phyloP scores from a whole-genome alignment of 2,888 invertebrate species.

The Caenorhabditis angaria region DNA sequence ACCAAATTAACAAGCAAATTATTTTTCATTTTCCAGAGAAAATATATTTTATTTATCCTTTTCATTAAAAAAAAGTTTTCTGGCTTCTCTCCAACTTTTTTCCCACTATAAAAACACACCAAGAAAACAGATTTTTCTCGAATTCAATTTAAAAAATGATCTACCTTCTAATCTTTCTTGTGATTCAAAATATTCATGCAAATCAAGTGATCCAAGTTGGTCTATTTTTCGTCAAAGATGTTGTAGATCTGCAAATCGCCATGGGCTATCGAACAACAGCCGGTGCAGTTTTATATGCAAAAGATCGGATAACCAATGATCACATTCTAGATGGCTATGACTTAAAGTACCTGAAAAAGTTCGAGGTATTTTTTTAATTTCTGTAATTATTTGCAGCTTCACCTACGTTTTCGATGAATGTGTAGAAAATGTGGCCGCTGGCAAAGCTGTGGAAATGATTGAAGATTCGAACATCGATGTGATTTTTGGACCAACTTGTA shows the following conservation, averaged over 20 bases:
- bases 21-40: too few species aligned
- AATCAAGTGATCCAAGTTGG: background rate
- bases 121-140: too few species aligned
- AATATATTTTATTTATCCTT: too few species aligned
- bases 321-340: slow-evolving; percentile 42
- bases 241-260: background rate
- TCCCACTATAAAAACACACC: too few species aligned
- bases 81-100: too few species aligned
- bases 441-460: slow-evolving; percentile 43
- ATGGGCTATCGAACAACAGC: slow-evolving; percentile 41
- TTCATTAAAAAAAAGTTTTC: too few species aligned
- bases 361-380: background rate
- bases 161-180: too few species aligned
- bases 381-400: slow-evolving; percentile 18
- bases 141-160: too few species aligned
- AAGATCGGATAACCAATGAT: slow-evolving; percentile 43
- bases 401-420: slow-evolving; percentile 52
- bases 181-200: too few species aligned
- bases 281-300: slow-evolving; percentile 50
- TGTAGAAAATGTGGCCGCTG: slow-evolving; percentile 50
- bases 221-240: background rate
- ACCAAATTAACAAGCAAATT: too few species aligned
- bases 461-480: slow-evolving; percentile 43
- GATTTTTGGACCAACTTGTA: slow-evolving; percentile 63
- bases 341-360: slow-evolving; percentile 43